Percentiles rank a stretch among this genome's conserved stretches.
These are phyloP conservation scores for Ibidorhyncha struthersii DNA, from an alignment of 2,113 vertebrate genomes.

Conservation along the genomic window DNA sequence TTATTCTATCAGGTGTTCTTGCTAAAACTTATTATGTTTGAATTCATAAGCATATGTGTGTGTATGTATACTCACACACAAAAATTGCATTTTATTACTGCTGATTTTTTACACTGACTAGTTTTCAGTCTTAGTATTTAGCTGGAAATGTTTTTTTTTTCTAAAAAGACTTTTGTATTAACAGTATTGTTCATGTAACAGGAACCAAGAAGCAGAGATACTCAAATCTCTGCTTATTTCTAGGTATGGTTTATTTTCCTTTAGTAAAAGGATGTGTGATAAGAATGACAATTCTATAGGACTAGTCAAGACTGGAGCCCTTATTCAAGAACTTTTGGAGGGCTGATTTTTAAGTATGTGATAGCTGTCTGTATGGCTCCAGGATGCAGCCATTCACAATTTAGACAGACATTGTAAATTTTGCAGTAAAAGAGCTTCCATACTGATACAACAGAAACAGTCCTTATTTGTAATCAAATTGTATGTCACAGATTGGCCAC, in stretches of 20 bases:
- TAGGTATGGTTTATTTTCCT: background rate
- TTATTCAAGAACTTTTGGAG: background rate
- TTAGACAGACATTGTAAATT: background rate
- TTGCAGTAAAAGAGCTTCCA: background rate
- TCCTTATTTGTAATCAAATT: background rate
- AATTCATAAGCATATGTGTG: background rate
- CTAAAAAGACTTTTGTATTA: background rate
- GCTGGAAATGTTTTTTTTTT: background rate
- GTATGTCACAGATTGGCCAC: background rate
- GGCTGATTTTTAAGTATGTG: background rate
- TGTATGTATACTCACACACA: background rate
- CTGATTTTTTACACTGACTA: background rate
- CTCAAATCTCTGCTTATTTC: background rate
- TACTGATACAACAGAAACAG: background rate
- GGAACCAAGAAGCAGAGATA: background rate
- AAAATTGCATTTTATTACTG: background rate
- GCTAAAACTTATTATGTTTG: background rate
- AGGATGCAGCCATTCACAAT: background rate
- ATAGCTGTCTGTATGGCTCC: background rate
- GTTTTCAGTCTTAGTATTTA: background rate
- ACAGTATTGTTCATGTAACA: background rate
- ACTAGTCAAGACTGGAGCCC: background rate
- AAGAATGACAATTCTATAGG: background rate
- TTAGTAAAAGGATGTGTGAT: background rate
- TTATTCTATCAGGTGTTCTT: background rate